Evolutionary conservation across 2,888 invertebrate genomes (phyloP).

Genomic region (Mayetiola destructor): DNA sequence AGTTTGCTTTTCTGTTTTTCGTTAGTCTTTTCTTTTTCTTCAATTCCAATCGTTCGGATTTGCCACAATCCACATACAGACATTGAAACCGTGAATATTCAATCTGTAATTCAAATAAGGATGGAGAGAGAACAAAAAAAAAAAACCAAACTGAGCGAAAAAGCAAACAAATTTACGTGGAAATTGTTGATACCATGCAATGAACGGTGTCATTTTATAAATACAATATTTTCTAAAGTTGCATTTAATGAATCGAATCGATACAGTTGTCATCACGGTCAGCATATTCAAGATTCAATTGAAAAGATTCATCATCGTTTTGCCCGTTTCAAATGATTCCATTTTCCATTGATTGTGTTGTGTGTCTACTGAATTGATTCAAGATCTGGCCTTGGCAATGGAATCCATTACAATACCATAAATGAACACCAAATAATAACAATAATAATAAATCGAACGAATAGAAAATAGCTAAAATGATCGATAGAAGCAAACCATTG

Average conservation of each 20-base stretch:
- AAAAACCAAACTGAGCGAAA: neutral
- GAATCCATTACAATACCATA: conserved; percentile 11
- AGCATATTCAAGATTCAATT: too few relatives aligned
- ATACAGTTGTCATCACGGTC: conserved; percentile 3
- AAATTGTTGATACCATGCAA: too few relatives aligned
- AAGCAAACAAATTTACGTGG: too few relatives aligned
- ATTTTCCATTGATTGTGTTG: too few relatives aligned
- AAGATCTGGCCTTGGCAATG: conserved; percentile 12
- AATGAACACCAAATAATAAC: conserved; percentile 13
- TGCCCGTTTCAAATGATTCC: too few relatives aligned
- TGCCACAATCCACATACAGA: too few relatives aligned
- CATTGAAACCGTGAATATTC: neutral
- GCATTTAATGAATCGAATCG: conserved; percentile 7
- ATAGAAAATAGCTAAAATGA: neutral
- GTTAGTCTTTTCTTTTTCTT: neutral
- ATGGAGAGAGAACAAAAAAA: neutral
- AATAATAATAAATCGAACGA: neutral
- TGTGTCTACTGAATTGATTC: neutral
- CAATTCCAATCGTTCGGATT: too few relatives aligned
- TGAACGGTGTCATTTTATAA: conserved; percentile 9
- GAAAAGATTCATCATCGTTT: too few relatives aligned
- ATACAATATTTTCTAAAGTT: neutral
- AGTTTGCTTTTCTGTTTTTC: too few relatives aligned
- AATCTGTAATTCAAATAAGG: neutral
- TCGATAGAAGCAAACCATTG: neutral